Conservation (phyloP, 2,888 invertebrate genomes). For the Platycheirus albimanus region DNA sequence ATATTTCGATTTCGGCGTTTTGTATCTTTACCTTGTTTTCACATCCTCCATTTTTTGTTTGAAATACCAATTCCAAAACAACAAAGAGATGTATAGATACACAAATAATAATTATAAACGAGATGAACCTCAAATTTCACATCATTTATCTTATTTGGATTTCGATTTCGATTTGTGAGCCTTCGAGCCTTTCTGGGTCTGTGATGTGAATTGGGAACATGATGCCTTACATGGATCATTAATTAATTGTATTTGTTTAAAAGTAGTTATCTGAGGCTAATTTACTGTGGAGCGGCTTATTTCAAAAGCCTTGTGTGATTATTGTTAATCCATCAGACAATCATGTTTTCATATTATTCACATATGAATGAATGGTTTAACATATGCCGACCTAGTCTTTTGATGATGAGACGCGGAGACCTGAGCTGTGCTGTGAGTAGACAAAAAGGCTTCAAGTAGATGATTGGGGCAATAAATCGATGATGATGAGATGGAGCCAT, state of each 20-base stretch:
- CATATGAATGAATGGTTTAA: conserved; percentile 49
- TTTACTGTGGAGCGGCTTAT: conserved; percentile 60
- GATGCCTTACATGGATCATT: conserved; percentile 73
- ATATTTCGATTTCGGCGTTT: conserved; percentile 57
- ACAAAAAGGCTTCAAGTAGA: conserved; percentile 28
- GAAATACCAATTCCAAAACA: conserved; percentile 10
- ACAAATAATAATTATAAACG: conserved; percentile 34
- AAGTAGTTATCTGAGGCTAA: conserved; percentile 73
- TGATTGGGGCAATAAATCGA: conserved; percentile 45
- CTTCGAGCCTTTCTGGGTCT: conserved; percentile 4
- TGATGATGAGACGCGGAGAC: conserved; percentile 1
- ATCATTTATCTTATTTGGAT: conserved; percentile 74
- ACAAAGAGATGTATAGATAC: conserved; percentile 29
- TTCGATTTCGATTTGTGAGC: conserved; percentile 36
- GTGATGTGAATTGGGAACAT: conserved; percentile 16
- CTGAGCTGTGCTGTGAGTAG: too few relatives aligned
- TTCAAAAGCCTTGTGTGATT: conserved; percentile 50
- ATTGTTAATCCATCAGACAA: conserved; percentile 40
- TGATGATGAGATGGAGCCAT: conserved; percentile 52
- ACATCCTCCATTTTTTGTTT: conserved; percentile 45
- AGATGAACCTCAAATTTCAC: conserved; percentile 72
- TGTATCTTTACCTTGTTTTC: conserved; percentile 24
- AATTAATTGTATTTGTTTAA: conserved; percentile 77
- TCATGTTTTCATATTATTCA: conserved; percentile 19
- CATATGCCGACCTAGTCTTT: conserved; percentile 34